Base-by-base conservation (phyloP, 2,888 invertebrate genomes). In the Leucania comma region DNA sequence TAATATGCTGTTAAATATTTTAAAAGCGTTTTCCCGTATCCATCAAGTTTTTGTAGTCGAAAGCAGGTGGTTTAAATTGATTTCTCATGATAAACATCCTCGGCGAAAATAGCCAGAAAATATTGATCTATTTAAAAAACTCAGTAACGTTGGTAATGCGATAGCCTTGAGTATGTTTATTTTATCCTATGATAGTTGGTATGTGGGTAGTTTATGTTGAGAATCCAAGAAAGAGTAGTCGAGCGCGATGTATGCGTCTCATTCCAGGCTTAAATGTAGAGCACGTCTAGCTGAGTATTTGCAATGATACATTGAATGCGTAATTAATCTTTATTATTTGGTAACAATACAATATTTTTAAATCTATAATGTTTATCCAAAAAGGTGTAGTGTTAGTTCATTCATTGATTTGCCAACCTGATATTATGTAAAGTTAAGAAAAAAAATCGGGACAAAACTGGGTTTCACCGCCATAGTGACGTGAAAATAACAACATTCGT, bases 111-210 rank as follows among this genome's bases (percentile, higher is more conserved):
- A 70, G 64, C n/a, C 68, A 72, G 72, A 78, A 83, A 76, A 81
- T 79, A 81, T 85, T 76, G 73, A 68, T 78, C 77, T 84, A 85
- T 84, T 85, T 85, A 73, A 80, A 81, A 69, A 64, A 64, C 63
- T 60, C 66, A 2, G 62, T 70, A 65, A 64, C 67, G 59, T 51
- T 26, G 56, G 80, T 79, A 79, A 80, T 71, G 70, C 76, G 85
- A 81, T 83, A 76, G 76, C 85, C 80, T 83, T 83, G 86, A 81
- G 77, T 60, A 69, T 81, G 63, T 82, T 81, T 78, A 80, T 63
- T 76, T 79, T 69, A 86, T 81, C 76, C 78, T 69, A 73, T 75
- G 73, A 75, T 68, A 73, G 58, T n/a, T n/a, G n/a, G n/a, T 53
- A 67, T 81, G 84, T 84, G 79, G 84, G 85, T 85, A 81, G 84